Evolutionary conservation across 1,140 invertebrate species (phyloP), one percentile per base, ranked within the genome.

Genomic region (Leguminivora glycinivorella): DNA sequence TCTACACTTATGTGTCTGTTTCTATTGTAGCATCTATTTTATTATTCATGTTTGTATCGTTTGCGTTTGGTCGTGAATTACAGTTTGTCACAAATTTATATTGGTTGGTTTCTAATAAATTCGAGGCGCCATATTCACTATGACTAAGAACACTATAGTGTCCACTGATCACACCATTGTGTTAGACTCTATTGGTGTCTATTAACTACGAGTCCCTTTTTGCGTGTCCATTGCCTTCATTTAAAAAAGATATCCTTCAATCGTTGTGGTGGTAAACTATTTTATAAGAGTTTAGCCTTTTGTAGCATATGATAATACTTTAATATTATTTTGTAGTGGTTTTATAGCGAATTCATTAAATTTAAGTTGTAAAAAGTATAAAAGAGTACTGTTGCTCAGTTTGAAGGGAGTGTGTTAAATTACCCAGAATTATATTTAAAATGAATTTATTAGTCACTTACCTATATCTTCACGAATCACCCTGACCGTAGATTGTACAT

Each of bases 301-400:
- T 85, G 74, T 82, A 83, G 79, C 76, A 72, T 83, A 77, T 78
- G 24, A 69, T 52, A 29, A 38, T 67, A 63, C 58, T 63, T 60
- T 67, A 67, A 67, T 67, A 67, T 67, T 67, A 67, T 43, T 58
- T 43, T 75, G 72, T 78, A 82, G 73, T 80, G 75, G 78, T 76
- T 80, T 83, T 80, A 76, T 82, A 85, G 78, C 71, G 75, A 83
- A 81, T 81, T 79, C 67, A 73, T 76, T 78, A 78, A 78, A 80
- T 83, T 80, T 81, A 85, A 83, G 81, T 85, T 82, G 83, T 86
- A 83, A 78, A 81, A 82, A 78, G 78, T 76, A 82, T 81, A 75
- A 72, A 74, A 75, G 77, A 73, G 69, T 69, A 68, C 70, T 75
- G 75, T 82, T 81, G 78, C 79, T 83, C 75, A 82, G 73, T 72